phyloP scores from a whole-genome alignment of 2,888 invertebrate genomes.

The Pseudolycoriella hygida region DNA sequence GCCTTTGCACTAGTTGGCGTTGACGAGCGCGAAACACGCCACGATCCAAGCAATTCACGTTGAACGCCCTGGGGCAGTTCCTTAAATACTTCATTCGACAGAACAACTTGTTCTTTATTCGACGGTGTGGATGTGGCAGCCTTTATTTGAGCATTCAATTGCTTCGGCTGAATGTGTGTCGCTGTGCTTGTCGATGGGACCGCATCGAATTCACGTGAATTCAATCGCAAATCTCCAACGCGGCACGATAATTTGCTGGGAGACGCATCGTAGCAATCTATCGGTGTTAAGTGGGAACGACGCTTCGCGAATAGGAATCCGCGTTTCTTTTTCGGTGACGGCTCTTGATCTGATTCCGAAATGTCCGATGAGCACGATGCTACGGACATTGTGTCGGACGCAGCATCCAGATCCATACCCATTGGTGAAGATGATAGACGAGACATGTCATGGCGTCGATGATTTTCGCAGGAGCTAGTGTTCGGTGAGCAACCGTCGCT shows the following conservation, averaged over 20 bases:
- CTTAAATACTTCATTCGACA: conserved; percentile 41
- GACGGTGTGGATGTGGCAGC: conserved; percentile 3
- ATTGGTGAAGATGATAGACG: not conserved
- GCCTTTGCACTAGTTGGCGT: conserved; percentile 14
- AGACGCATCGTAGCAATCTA: conserved; percentile 33
- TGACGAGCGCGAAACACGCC: conserved; percentile 22
- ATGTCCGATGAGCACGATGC: conserved; percentile 29
- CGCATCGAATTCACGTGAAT: conserved; percentile 42
- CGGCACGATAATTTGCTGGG: conserved; percentile 41
- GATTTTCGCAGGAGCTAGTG: not conserved
- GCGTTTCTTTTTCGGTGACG: conserved; percentile 52
- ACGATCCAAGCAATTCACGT: conserved; percentile 51
- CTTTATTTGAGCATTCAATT: not conserved
- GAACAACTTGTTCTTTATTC: conserved; percentile 15
- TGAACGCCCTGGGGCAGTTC: conserved; percentile 54
- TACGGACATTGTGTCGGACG: conserved; percentile 5
- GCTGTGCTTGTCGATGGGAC: conserved; percentile 13
- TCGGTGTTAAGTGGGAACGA: conserved; percentile 20
- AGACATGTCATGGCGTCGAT: not conserved
- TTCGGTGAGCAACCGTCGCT: conserved; percentile 28
- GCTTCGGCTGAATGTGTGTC: conserved; percentile 17
- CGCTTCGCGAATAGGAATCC: conserved; percentile 33
- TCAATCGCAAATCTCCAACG: conserved; percentile 46
- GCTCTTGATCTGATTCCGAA: conserved; percentile 51
- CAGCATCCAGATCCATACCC: conserved; percentile 9